Conservation (phyloP, 2,797 vertebrate genomes). For the Lacerta bilineata region DNA sequence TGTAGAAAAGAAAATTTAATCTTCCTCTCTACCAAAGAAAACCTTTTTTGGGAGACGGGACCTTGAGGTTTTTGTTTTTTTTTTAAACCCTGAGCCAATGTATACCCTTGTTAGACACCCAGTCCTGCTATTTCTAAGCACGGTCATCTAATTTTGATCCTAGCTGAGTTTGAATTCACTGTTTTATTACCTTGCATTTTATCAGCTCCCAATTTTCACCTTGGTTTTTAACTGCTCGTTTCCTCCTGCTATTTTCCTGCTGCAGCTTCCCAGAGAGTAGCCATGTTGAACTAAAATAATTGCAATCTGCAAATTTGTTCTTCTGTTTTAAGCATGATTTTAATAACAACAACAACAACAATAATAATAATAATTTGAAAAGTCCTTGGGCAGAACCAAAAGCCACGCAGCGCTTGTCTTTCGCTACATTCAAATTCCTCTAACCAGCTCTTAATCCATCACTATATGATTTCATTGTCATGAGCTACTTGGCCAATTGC, state of each 20-base stretch:
- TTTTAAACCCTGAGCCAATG: no score
- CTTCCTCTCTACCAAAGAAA: no score
- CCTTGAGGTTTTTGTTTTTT: no score
- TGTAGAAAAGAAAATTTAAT: not conserved
- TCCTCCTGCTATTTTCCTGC: constrained; percentile 40
- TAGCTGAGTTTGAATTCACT: constrained; percentile 3
- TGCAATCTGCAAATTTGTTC: constrained; percentile 21
- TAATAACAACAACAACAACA: no score
- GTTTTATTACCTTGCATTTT: constrained; percentile 48
- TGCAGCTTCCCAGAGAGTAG: constrained; percentile 35
- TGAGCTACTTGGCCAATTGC: not conserved
- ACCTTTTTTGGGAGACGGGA: no score
- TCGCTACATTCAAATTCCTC: not conserved
- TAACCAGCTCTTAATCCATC: not conserved
- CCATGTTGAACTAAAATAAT: constrained; percentile 24
- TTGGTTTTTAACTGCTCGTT: not conserved
- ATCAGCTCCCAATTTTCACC: constrained; percentile 48
- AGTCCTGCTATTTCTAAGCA: not conserved
- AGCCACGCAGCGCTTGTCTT: not conserved
- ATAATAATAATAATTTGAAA: no score
- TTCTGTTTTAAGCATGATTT: constrained; percentile 8
- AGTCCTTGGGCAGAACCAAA: not conserved
- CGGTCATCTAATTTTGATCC: constrained; percentile 1
- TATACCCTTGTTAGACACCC: not conserved
- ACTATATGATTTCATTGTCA: not conserved